A percentile compares a stretch with the other conserved stretches of the same genome.
These are phyloP conservation scores for Andrena flavipes DNA, from an alignment of 2,888 invertebrate species.

Conservation along the genomic window DNA sequence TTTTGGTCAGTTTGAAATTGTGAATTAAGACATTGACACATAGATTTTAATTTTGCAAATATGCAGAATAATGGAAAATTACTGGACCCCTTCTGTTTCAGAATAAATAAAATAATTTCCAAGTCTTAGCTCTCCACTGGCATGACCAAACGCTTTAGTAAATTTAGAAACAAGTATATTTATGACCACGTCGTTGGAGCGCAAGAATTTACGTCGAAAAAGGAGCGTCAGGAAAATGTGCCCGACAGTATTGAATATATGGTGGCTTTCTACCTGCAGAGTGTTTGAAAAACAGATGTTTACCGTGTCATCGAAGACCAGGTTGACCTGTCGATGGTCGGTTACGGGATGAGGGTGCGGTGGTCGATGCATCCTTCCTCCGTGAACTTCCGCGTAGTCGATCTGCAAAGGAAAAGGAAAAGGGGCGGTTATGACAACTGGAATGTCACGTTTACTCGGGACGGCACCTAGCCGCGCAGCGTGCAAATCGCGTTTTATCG, in stretches of 20 bases:
- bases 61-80: not conserved
- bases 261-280: constrained; percentile 8
- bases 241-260: not conserved
- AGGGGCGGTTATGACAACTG: constrained; percentile 17
- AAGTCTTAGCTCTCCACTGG: no score
- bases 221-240: not conserved
- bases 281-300: constrained; percentile 50
- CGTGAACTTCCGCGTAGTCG: constrained; percentile 89
- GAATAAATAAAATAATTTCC: not conserved
- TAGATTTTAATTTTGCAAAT: no score
- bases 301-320: constrained; percentile 86
- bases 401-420: constrained; percentile 86
- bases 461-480: not conserved
- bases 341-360: constrained; percentile 83
- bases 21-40: no score
- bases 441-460: not conserved
- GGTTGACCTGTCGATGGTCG: constrained; percentile 85
- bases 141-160: no score
- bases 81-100: not conserved
- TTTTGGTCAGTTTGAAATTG: no score
- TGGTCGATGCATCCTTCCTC: constrained; percentile 85
- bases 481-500: constrained; percentile 14
- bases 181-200: not conserved
- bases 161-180: not conserved
- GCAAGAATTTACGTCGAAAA: constrained; percentile 10